Evolutionary conservation across 2,113 vertebrate genomes (phyloP), one percentile per base, ranked within the genome.

Genomic region (Amazona guildingii): DNA sequence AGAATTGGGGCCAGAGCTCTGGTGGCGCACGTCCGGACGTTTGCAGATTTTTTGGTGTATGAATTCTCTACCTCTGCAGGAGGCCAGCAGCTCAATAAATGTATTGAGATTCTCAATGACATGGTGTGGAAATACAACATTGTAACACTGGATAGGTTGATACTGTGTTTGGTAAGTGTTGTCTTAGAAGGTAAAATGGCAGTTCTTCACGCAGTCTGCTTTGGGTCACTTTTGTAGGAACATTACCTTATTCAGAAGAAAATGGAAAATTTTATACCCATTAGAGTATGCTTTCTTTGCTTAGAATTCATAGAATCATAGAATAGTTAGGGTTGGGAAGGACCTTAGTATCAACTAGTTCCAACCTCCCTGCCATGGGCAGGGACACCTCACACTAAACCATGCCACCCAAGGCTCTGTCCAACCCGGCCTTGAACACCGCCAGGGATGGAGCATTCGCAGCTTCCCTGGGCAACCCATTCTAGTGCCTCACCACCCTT

Each of bases 91-190:
- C 98, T 99, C 81, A 99, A 99, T 97, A 99, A 99, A 89, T 99
- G 99, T 96, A 99, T 99, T 48, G 99, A 99, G 97, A 99, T 99
- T 95, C 99, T 99, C 82, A 99, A 99, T 85, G 99, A 99, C 96
- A 99, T 99, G 99, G 99, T 99, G 44, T 99, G 99, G 99, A 99
- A 99, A 77, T 99, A 99, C 97, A 99, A 99, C 98, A 99, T 99
- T 39, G 99, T 99, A 95, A 99, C 99, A 0, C 86, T 99, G 98
- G 99, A 99, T 90, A 97, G 99, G 55, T 97, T 99, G 86, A 99
- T 99, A 88, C 97, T 99, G 68, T 99, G 99, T 92, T 97, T 99
- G 99, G 99, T 99, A 98, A 98, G 98, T 83, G 35, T 76, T 43
- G 41, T 37, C 63, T 77, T 62, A 29, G 23, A 61, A 85, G 12